Conservation (phyloP, 2,797 vertebrate species). For the Hypotaenidia okinawae region DNA sequence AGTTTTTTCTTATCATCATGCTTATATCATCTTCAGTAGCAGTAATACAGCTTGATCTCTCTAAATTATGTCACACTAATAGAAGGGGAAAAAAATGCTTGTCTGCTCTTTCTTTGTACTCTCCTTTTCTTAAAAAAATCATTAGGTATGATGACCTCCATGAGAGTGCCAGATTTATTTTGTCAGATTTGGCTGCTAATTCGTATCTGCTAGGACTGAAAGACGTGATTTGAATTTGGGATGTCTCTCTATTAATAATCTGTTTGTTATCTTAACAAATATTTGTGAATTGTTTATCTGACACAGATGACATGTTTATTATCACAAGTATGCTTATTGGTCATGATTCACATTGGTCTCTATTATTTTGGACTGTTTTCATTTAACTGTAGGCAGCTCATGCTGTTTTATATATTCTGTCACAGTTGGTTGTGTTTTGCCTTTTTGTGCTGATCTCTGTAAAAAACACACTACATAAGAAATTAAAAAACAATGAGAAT, state of each 20-base stretch:
- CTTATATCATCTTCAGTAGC: constrained; percentile 2
- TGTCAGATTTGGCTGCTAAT: constrained; percentile 45
- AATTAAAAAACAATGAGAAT: constrained; percentile 25
- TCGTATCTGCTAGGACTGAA: not conserved
- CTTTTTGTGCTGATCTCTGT: constrained; percentile 49
- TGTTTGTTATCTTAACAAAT: constrained; percentile 42
- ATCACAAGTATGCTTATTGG: constrained; percentile 46
- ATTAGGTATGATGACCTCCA: not conserved
- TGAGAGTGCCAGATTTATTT: constrained; percentile 30
- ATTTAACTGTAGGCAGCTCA: constrained; percentile 59
- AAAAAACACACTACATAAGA: constrained; percentile 15
- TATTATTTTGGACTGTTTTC: constrained; percentile 43
- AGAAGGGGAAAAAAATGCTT: not conserved
- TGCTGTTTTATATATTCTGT: constrained; percentile 52
- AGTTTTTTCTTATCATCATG: constrained; percentile 32
- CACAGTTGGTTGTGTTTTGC: constrained; percentile 52
- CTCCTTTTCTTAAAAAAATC: not conserved
- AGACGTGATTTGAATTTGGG: constrained; percentile 35
- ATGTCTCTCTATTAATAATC: constrained; percentile 34
- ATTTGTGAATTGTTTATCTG: constrained; percentile 57
- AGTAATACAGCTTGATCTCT: constrained; percentile 28
- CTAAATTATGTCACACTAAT: not conserved
- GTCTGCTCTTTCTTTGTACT: not conserved
- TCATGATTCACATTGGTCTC: constrained; percentile 48
- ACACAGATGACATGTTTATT: constrained; percentile 55